Percentiles rank a stretch among this genome's conserved stretches.
Evolutionary conservation across 1,140 invertebrate genomes (phyloP).

Genomic region (Homarus americanus): DNA sequence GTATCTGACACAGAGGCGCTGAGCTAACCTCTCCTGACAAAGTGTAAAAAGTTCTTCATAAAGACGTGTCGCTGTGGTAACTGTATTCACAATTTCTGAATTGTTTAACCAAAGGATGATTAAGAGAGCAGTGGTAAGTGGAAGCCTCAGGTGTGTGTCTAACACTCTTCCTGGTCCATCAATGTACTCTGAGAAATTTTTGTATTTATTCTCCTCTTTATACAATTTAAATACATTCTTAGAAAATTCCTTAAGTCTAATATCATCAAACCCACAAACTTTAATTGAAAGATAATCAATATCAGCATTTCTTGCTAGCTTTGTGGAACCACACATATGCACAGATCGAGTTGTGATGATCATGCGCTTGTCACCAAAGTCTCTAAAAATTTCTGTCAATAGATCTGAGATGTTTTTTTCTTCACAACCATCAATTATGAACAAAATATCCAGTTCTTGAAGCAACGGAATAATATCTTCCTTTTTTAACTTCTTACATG

Average conservation of each 20-base stretch:
- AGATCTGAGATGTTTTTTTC: slow-evolving; percentile 5
- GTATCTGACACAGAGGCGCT: neutral
- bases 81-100: neutral
- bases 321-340: neutral
- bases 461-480: neutral
- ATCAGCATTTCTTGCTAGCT: neutral
- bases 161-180: slow-evolving; percentile 22
- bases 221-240: neutral
- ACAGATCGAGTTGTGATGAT: slow-evolving; percentile 19
- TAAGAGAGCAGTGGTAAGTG: slow-evolving; percentile 1
- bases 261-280: slow-evolving; percentile 16
- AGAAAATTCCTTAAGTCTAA: neutral
- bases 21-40: neutral
- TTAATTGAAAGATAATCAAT: neutral
- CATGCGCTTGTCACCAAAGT: neutral
- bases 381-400: slow-evolving; percentile 17
- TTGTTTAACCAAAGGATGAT: slow-evolving; percentile 26
- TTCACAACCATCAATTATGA: slow-evolving; percentile 23
- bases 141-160: slow-evolving; percentile 4
- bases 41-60: slow-evolving; percentile 23
- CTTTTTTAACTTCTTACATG: neutral
- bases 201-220: neutral
- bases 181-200: neutral
- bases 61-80: neutral
- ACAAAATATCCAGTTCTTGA: neutral